Percentiles rank a stretch among this genome's conserved stretches.
Conservation (phyloP, 2,797 vertebrate genomes). For the Chiloscyllium punctatum region DNA sequence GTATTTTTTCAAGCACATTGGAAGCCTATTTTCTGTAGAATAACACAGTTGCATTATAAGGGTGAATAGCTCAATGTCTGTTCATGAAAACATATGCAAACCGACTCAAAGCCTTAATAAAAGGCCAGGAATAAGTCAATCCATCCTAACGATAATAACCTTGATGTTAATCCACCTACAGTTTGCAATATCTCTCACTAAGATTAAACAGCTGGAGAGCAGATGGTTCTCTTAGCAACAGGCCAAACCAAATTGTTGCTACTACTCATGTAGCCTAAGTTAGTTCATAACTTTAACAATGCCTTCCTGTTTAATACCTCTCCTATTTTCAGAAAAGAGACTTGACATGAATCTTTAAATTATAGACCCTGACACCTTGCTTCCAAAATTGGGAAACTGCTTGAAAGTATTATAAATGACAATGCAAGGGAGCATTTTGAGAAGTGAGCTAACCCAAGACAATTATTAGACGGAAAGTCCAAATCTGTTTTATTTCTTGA, state of each 20-base stretch:
- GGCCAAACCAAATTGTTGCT: neutral
- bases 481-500: neutral
- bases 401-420: neutral
- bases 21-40: neutral
- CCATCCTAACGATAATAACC: neutral
- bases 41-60: neutral
- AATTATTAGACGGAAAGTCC: neutral
- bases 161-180: neutral
- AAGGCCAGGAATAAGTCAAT: neutral
- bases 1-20: neutral
- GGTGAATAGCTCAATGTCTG: neutral
- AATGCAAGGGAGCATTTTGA: neutral
- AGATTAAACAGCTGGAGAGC: neutral
- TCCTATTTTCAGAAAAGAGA: neutral
- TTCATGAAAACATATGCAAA: neutral
- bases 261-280: neutral
- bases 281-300: neutral
- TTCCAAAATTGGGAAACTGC: neutral
- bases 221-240: slow-evolving; percentile 26
- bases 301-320: neutral
- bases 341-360: neutral
- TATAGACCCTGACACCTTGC: neutral
- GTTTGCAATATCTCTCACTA: neutral
- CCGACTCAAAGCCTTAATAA: neutral
- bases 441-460: neutral